These are phyloP conservation scores for Sarcophaga caerulescens DNA, from an alignment of 2,888 invertebrate species.

Conservation along the genomic window DNA sequence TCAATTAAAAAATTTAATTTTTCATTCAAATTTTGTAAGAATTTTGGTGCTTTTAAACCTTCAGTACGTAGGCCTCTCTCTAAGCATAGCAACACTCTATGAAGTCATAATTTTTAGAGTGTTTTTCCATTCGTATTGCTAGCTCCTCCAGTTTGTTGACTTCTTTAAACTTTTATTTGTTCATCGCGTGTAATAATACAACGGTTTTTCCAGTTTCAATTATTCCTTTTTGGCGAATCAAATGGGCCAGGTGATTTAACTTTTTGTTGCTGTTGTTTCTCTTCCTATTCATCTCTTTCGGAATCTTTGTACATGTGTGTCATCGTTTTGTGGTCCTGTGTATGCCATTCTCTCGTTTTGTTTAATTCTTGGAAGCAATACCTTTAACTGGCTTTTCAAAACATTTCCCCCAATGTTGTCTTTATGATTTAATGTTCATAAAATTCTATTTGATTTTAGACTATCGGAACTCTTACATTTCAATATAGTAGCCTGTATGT, in stretches of 20 bases:
- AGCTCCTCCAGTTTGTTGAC: neutral
- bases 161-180: slow-evolving; percentile 1
- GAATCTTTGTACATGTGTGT: slow-evolving; percentile 39
- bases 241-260: slow-evolving; percentile 78
- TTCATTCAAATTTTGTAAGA: too few relatives aligned
- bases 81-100: too few relatives aligned
- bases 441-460: slow-evolving; percentile 17
- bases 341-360: slow-evolving; percentile 7
- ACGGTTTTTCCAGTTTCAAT: slow-evolving; percentile 45
- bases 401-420: slow-evolving; percentile 77
- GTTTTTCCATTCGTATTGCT: neutral
- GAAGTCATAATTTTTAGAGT: neutral
- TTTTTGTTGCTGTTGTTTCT: slow-evolving; percentile 24
- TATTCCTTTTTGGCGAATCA: slow-evolving; percentile 18
- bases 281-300: slow-evolving; percentile 28
- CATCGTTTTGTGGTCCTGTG: neutral
- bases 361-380: slow-evolving; percentile 78
- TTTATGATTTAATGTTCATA: slow-evolving; percentile 59
- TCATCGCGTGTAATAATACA: slow-evolving; percentile 68
- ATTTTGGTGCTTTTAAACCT: too few relatives aligned
- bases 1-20: too few relatives aligned
- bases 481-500: neutral
- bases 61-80: too few relatives aligned
- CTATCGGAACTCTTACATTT: slow-evolving; percentile 29
- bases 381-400: slow-evolving; percentile 79